phyloP scores from a whole-genome alignment of 2,888 invertebrate genomes.

The Hedychridium roseum region DNA sequence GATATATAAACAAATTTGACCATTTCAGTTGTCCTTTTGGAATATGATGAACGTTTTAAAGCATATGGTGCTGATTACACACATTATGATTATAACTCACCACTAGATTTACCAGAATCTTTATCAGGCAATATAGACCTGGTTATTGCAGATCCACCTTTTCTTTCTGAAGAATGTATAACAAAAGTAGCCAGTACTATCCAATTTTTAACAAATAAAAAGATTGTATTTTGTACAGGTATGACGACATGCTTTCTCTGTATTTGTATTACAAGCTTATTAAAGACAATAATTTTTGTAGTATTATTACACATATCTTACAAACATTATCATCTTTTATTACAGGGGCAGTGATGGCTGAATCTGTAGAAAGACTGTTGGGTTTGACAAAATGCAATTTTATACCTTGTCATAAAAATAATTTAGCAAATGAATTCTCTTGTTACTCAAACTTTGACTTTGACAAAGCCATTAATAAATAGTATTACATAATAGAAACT shows the following conservation, averaged over 20 bases:
- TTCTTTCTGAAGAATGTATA: conserved; percentile 91
- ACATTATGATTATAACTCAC: conserved; percentile 87
- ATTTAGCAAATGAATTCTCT: conserved; percentile 91
- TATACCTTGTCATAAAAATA: conserved; percentile 84
- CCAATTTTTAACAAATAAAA: conserved; percentile 75
- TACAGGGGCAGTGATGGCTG: conserved; percentile 79
- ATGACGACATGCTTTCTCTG: conserved; percentile 19
- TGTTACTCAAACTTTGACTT: conserved; percentile 90
- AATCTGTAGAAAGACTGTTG: conserved; percentile 72
- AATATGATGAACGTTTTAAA: conserved; percentile 86
- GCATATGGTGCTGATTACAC: conserved; percentile 81
- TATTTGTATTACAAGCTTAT: conserved; percentile 1
- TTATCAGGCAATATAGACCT: conserved; percentile 75
- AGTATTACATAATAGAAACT: too few relatives aligned
- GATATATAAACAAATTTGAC: conserved; percentile 32
- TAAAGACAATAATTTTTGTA: conserved; percentile 1
- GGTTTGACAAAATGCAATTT: conserved; percentile 74
- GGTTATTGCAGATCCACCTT: conserved; percentile 94
- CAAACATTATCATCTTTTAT: conserved; percentile 30
- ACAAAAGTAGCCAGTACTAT: conserved; percentile 83
- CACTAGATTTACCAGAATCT: conserved; percentile 73
- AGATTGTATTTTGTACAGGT: conserved; percentile 90
- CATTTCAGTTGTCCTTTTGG: conserved; percentile 78
- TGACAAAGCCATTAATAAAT: too few relatives aligned
- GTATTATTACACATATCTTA: conserved; percentile 2